Evolutionary conservation across 2,888 invertebrate species (phyloP).

Genomic region (Agapostemon virescens): DNA sequence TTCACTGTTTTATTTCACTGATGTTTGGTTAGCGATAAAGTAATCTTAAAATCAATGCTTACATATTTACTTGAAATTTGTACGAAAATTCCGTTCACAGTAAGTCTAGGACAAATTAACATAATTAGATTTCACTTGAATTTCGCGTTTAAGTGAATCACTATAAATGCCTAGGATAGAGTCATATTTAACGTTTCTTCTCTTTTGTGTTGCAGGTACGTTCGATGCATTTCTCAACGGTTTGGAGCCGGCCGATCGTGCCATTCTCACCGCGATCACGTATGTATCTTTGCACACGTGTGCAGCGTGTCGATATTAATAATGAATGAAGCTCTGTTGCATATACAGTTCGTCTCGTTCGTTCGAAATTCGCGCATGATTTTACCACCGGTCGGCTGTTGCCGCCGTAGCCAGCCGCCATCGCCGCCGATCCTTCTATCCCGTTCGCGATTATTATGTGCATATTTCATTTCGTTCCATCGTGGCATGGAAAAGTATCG

Average conservation of each 20-base stretch:
- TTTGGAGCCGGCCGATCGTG: slow-evolving; percentile 37
- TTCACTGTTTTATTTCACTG: slow-evolving; percentile 75
- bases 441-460: slow-evolving; percentile 48
- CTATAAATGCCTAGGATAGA: slow-evolving; percentile 34
- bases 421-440: not conserved
- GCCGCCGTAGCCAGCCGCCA: slow-evolving; percentile 24
- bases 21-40: slow-evolving; percentile 60
- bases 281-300: slow-evolving; percentile 65
- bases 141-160: slow-evolving; percentile 7
- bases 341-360: slow-evolving; percentile 43
- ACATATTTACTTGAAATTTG: slow-evolving; percentile 40
- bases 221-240: slow-evolving; percentile 54
- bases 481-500: slow-evolving; percentile 34
- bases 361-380: slow-evolving; percentile 59
- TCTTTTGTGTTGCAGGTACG: slow-evolving; percentile 68
- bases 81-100: slow-evolving; percentile 57
- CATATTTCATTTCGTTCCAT: slow-evolving; percentile 48
- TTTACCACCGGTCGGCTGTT: slow-evolving; percentile 10
- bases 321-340: slow-evolving; percentile 63
- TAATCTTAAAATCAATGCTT: slow-evolving; percentile 54
- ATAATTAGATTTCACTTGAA: slow-evolving; percentile 21
- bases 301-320: slow-evolving; percentile 65
- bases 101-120: slow-evolving; percentile 39
- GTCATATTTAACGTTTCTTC: slow-evolving; percentile 57
- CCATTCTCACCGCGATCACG: slow-evolving; percentile 66